phyloP scores from a whole-genome alignment of 2,113 vertebrate genomes.

The Micromys minutus region DNA sequence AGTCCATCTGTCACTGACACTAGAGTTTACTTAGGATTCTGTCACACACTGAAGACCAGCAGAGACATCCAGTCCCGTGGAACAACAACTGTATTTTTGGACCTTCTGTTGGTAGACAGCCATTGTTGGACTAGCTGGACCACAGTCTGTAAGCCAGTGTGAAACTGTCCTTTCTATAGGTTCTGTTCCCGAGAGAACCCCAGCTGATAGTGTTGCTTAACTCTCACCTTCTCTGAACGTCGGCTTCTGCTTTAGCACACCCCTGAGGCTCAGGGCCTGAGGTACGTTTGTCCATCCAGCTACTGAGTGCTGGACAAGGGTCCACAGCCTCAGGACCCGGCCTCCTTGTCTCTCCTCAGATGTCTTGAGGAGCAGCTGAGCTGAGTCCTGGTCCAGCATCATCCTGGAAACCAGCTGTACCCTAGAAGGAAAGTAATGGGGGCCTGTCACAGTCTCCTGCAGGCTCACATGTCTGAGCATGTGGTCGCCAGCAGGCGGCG shows the following conservation, averaged over 20 bases:
- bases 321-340: constrained; percentile 81
- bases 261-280: constrained; percentile 81
- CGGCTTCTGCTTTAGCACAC: constrained; percentile 82
- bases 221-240: constrained; percentile 84
- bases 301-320: constrained; percentile 85
- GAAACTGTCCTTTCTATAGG: background rate
- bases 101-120: background rate
- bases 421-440: constrained; percentile 76
- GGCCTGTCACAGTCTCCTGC: background rate
- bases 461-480: background rate
- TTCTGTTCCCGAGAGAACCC: background rate
- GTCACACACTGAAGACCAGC: background rate
- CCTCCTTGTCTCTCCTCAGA: constrained; percentile 72
- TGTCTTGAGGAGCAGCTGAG: constrained; percentile 70
- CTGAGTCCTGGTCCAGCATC: constrained; percentile 80
- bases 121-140: background rate
- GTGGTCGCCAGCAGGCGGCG: background rate
- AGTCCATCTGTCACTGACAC: background rate
- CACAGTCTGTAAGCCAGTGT: background rate
- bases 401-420: constrained; percentile 83
- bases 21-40: background rate
- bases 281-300: constrained; percentile 81
- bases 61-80: background rate
- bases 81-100: background rate
- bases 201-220: too few species aligned